Percentiles rank a stretch among this genome's conserved stretches.
These are phyloP conservation scores for Trachemys scripta DNA, from an alignment of 2,113 vertebrate species.

Conservation along the genomic window DNA sequence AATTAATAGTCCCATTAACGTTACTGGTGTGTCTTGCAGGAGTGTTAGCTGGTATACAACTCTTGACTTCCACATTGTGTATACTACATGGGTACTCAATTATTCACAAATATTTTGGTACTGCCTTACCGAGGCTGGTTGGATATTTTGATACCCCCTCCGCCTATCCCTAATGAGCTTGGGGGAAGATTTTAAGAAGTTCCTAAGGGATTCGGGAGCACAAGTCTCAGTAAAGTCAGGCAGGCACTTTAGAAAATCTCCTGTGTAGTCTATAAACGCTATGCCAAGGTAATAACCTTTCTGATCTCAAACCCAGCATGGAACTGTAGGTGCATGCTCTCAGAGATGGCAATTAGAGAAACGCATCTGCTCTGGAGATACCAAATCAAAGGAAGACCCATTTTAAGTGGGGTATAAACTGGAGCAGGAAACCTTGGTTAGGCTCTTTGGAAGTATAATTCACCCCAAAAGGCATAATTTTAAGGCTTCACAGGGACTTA, in stretches of 20 bases:
- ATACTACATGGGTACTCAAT: background rate
- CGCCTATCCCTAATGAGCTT: background rate
- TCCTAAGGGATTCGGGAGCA: background rate
- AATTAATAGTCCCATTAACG: background rate
- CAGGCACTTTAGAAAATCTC: background rate
- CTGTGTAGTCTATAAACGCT: background rate
- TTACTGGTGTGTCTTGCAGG: background rate
- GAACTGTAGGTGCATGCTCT: background rate
- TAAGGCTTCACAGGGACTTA: background rate
- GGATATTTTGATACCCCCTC: background rate
- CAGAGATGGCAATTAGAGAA: background rate
- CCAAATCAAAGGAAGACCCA: slow-evolving; percentile 7
- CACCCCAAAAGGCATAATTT: background rate
- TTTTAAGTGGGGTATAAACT: background rate
- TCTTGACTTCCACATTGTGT: background rate
- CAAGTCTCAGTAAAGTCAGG: background rate
- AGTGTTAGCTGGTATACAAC: background rate
- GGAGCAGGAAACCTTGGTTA: background rate
- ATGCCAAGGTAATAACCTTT: background rate
- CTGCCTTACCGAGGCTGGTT: background rate
- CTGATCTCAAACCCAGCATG: background rate
- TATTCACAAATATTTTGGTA: background rate
- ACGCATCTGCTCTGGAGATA: background rate
- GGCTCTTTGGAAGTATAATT: background rate
- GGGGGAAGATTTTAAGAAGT: background rate